A percentile compares a stretch with the other conserved stretches of the same genome.
These are phyloP conservation scores for Cordilura impudica DNA, from an alignment of 2,888 invertebrate species.

Conservation along the genomic window DNA sequence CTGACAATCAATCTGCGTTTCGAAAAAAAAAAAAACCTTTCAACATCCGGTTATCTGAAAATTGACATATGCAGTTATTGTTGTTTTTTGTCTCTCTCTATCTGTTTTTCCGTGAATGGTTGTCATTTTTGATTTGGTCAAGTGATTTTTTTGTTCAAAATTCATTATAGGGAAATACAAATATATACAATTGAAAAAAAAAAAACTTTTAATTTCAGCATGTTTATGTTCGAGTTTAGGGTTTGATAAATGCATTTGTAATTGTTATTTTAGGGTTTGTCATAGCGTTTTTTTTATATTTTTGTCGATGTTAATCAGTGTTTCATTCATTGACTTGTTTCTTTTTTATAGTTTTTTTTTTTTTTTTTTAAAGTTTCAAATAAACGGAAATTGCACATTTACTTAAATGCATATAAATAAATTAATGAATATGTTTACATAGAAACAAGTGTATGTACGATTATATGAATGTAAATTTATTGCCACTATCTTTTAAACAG, in stretches of 20 bases:
- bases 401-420: conserved; percentile 35
- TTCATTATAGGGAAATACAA: not conserved
- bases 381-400: conserved; percentile 53
- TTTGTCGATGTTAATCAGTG: conserved; percentile 16
- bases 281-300: not conserved
- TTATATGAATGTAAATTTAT: too few species aligned
- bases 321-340: not conserved
- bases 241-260: not conserved
- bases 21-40: conserved; percentile 26
- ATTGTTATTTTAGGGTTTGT: conserved; percentile 44
- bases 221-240: not conserved
- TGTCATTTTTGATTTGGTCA: conserved; percentile 55
- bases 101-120: not conserved
- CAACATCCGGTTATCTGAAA: conserved; percentile 53
- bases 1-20: conserved; percentile 36
- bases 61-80: conserved; percentile 28
- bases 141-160: conserved; percentile 40
- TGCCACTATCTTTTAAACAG: too few species aligned
- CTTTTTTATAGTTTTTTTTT: conserved; percentile 3
- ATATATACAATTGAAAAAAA: conserved; percentile 14
- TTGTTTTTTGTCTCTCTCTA: not conserved
- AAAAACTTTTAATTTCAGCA: too few species aligned
- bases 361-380: not conserved
- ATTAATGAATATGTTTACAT: too few species aligned
- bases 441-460: too few species aligned